phyloP scores from a whole-genome alignment of 2,797 vertebrate species.

The Lophotriccus pileatus region DNA sequence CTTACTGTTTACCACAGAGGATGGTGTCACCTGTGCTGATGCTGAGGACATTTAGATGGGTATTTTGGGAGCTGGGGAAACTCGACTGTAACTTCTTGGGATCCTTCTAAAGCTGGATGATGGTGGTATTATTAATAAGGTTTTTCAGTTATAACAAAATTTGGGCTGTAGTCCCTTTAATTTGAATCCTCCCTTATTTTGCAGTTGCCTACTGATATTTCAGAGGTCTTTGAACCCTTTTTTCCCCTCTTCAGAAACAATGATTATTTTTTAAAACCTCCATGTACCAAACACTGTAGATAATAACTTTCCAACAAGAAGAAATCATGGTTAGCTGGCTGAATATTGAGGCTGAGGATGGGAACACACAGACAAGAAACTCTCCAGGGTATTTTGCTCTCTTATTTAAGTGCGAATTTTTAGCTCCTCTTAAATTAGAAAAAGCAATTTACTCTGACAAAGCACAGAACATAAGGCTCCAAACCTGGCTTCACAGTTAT shows the following conservation, averaged over 20 bases:
- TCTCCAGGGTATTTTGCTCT: conserved; percentile 23
- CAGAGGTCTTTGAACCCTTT: neutral
- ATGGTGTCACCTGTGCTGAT: neutral
- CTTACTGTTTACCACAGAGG: neutral
- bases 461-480: neutral
- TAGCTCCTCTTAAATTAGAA: conserved; percentile 47
- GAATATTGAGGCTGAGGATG: conserved; percentile 5
- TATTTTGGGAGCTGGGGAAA: neutral
- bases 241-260: neutral
- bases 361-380: neutral
- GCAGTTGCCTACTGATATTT: neutral
- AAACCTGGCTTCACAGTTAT: neutral
- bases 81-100: neutral
- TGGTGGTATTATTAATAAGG: neutral
- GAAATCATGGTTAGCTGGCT: neutral
- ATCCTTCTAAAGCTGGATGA: neutral
- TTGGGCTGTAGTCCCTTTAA: neutral
- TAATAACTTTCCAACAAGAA: neutral
- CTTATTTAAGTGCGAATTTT: conserved; percentile 44
- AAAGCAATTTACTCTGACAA: conserved; percentile 36
- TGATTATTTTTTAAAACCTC: neutral
- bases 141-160: neutral
- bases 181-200: neutral
- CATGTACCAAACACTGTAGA: neutral
- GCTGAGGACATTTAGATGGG: neutral